Evolutionary conservation across 2,888 invertebrate genomes (phyloP), one percentile per base, ranked within the genome.

Genomic region (Minunthozetes semirufus): DNA sequence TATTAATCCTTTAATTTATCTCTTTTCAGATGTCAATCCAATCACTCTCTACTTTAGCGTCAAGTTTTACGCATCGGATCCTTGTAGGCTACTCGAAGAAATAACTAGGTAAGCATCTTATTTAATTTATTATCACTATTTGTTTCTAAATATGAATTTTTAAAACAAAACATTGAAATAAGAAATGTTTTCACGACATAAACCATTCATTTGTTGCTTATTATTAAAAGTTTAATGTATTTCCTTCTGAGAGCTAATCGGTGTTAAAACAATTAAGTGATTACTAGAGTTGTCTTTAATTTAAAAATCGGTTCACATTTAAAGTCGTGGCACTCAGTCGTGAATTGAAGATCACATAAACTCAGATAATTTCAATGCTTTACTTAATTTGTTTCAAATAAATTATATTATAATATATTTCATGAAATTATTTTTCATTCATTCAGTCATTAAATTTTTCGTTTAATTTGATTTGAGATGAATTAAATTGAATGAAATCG

Each of bases 21-120:
- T n/a, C n/a, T n/a, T n/a, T 61, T 61, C 61, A 61, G 33, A 63
- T 29, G 63, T 87, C 80, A 84, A 86, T 76, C 88, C 90, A 46
- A 91, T 91, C 84, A 94, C 92, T 76, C 88, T 96, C 80, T 96
- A 96, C 85, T 95, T 97, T 83, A 94, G 95, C 76, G 94, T 97
- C 78, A 96, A 96, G 85, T 97, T 95, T 84, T 97, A 97, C 84
- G 94, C 95, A 2, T 93, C 93, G 0, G 96, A 97, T 85, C 96
- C 96, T 0, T 95, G 95, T 86, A 95, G 95, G 83, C 87, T 97
- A 76, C 86, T 93, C 77, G 96, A 96, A 85, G 96, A 97, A 86
- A 94, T 95, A 81, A 96, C 96, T 76, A 89, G 94, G 94, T 94
- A 53, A 2, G 6, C 8, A 9, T 9, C 6, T 42, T 13, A 42